These are phyloP conservation scores for Pelusios castaneus DNA, from an alignment of 2,113 vertebrate species.

Conservation along the genomic window DNA sequence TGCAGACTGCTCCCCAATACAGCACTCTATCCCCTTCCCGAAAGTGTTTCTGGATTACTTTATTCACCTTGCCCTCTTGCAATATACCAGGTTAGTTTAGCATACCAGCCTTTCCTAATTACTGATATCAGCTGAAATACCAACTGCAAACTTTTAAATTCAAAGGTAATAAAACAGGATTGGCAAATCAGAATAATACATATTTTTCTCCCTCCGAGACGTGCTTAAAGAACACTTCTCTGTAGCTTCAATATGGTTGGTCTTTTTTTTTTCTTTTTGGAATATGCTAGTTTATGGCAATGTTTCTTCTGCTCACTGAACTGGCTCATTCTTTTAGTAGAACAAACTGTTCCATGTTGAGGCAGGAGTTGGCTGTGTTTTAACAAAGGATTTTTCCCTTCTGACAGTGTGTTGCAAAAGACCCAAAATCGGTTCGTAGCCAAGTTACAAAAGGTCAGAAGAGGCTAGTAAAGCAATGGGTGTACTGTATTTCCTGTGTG, in stretches of 20 bases:
- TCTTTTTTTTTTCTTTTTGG: conserved; percentile 55
- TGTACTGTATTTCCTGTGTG: conserved; percentile 78
- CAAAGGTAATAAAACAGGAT: background rate
- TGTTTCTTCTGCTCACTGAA: conserved; percentile 84
- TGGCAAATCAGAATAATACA: background rate
- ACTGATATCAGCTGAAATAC: conserved; percentile 41
- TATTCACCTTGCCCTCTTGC: conserved; percentile 36
- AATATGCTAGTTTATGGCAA: conserved; percentile 75
- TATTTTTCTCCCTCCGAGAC: background rate
- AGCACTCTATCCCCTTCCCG: conserved; percentile 57
- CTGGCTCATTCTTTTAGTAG: conserved; percentile 83
- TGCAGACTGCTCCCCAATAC: background rate
- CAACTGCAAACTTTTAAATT: conserved; percentile 50
- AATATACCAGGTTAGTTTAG: conserved; percentile 41
- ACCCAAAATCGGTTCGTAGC: conserved; percentile 82
- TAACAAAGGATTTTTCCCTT: conserved; percentile 82
- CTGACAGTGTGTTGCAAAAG: conserved; percentile 83
- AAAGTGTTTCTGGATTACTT: conserved; percentile 55
- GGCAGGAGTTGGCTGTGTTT: conserved; percentile 84
- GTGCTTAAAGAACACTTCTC: background rate
- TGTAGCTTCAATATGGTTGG: conserved; percentile 25
- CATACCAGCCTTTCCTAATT: conserved; percentile 33
- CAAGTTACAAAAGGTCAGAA: conserved; percentile 86
- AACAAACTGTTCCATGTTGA: conserved; percentile 85
- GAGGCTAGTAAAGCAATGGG: conserved; percentile 81